These are phyloP conservation scores for Apamea monoglypha DNA, from an alignment of 2,888 invertebrate species.

Conservation along the genomic window DNA sequence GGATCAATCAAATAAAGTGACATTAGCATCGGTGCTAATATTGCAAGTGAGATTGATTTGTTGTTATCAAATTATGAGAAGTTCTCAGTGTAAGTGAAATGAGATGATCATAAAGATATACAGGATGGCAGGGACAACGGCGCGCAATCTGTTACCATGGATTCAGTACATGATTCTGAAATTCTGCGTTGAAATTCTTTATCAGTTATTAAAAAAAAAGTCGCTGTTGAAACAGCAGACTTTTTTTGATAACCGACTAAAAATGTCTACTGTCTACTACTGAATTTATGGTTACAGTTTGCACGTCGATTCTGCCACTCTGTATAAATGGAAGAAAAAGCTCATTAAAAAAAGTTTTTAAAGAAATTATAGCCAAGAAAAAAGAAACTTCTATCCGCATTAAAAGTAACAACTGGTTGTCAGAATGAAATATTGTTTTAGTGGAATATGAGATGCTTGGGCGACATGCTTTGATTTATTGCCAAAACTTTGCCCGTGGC, in stretches of 20 bases:
- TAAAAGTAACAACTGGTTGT: conserved; percentile 38
- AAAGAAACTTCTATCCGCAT: neutral
- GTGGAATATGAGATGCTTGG: conserved; percentile 60
- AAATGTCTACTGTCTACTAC: too few relatives aligned
- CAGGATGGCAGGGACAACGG: neutral
- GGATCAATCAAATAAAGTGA: conserved; percentile 24
- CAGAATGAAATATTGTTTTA: conserved; percentile 45
- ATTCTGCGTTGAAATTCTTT: neutral
- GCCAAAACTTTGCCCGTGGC: conserved; percentile 68
- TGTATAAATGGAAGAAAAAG: neutral
- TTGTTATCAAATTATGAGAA: neutral
- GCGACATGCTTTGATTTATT: conserved; percentile 71
- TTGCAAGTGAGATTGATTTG: neutral
- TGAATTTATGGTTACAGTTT: neutral
- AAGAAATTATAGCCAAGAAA: neutral
- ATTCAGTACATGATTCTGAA: neutral
- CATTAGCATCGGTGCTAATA: neutral
- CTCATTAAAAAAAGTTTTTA: neutral
- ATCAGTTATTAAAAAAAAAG: neutral
- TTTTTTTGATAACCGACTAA: neutral
- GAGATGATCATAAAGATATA: neutral
- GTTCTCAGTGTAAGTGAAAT: neutral
- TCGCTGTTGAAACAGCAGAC: neutral
- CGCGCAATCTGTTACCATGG: neutral
- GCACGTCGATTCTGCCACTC: neutral